Percentiles rank a stretch among this genome's conserved stretches.
phyloP scores from a whole-genome alignment of 2,113 vertebrate species.

The Ophthalmolycus amberensis region DNA sequence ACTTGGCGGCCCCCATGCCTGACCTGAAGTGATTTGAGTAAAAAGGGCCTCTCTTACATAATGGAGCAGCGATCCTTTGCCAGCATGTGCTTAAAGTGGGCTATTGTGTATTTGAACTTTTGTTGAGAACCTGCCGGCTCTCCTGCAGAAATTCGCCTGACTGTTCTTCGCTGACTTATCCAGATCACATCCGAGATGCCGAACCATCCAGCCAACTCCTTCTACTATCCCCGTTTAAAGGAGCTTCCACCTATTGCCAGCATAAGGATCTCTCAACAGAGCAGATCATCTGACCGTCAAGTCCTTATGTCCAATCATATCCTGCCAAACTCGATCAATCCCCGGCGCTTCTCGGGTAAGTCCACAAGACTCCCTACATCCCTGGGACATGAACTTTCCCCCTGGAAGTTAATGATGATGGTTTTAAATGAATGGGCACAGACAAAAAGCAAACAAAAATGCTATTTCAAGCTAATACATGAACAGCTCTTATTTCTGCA shows the following conservation, averaged over 20 bases:
- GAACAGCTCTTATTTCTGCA: not conserved
- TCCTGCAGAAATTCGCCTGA: slow-evolving; percentile 29
- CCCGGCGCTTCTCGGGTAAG: slow-evolving; percentile 79
- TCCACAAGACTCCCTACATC: not conserved
- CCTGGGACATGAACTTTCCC: not conserved
- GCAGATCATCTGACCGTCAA: slow-evolving; percentile 67
- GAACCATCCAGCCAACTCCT: slow-evolving; percentile 86
- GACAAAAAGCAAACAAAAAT: not conserved
- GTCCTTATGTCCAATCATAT: slow-evolving; percentile 83
- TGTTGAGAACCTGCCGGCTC: slow-evolving; percentile 32
- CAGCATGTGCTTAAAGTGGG: slow-evolving; percentile 36
- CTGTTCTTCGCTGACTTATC: slow-evolving; percentile 22
- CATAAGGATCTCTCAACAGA: slow-evolving; percentile 77
- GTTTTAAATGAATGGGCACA: not conserved
- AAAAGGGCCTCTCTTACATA: slow-evolving; percentile 47
- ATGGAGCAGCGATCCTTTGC: slow-evolving; percentile 35
- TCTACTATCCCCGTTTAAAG: slow-evolving; percentile 83
- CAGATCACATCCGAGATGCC: slow-evolving; percentile 86
- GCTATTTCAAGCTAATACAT: not conserved
- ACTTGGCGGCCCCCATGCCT: slow-evolving; percentile 41
- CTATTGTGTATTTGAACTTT: slow-evolving; percentile 32
- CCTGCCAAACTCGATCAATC: slow-evolving; percentile 77
- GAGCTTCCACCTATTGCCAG: slow-evolving; percentile 83
- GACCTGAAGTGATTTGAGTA: slow-evolving; percentile 47
- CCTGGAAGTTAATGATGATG: not conserved